phyloP scores from a whole-genome alignment of 2,113 vertebrate species.

The Desmodus rotundus region DNA sequence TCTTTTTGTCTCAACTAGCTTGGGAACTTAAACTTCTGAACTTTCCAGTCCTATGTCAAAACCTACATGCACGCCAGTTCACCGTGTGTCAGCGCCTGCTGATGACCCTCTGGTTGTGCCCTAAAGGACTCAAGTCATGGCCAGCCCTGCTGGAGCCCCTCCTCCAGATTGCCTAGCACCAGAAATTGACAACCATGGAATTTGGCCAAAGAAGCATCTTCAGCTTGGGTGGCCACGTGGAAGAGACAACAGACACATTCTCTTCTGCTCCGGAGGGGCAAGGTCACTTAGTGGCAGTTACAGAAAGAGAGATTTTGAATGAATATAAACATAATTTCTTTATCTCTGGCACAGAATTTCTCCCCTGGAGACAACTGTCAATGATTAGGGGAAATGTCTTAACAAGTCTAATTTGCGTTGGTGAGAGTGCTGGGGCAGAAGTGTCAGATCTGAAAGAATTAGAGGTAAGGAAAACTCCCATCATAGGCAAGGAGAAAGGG shows the following conservation, averaged over 20 bases:
- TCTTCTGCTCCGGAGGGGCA: neutral
- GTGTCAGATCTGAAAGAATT: neutral
- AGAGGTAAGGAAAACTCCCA: neutral
- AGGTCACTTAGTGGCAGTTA: neutral
- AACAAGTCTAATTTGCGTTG: neutral
- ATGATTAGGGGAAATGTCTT: neutral
- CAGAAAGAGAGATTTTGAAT: neutral
- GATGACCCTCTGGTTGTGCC: neutral
- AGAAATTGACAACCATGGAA: neutral
- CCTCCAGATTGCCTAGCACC: neutral
- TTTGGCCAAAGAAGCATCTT: neutral
- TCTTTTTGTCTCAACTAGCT: neutral
- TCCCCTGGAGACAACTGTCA: neutral
- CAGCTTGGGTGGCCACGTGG: neutral
- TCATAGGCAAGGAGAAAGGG: neutral
- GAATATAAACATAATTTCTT: neutral
- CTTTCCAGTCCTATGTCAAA: neutral
- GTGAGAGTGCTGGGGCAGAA: neutral
- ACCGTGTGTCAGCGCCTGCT: neutral
- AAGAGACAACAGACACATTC: neutral
- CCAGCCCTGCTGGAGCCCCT: neutral
- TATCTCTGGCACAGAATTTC: neutral
- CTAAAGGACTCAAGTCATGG: neutral
- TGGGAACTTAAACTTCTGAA: neutral
- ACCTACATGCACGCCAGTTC: neutral